Base-by-base conservation (phyloP, 1,140 invertebrate species). In the Limonius californicus region DNA sequence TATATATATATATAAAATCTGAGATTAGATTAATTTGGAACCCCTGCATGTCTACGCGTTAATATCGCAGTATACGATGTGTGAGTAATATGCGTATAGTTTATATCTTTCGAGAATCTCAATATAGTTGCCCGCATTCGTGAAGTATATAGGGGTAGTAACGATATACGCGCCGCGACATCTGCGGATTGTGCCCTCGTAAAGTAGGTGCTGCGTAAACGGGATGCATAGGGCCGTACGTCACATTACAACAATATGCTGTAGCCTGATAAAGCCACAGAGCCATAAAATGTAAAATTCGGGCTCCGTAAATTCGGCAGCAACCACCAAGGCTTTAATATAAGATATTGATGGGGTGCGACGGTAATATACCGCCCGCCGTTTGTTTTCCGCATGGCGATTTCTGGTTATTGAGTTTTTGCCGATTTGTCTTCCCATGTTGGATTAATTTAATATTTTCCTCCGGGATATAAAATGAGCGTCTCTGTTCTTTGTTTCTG, bases 291-390 rank as follows among this genome's bases (percentile, higher is more conserved):
- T 54, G 63, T 54, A 59, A 68, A 67, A 67, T 62, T 64, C 56
- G 43, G 59, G 45, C 20, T 50, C 14, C 45, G 45, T 50, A 50
- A 50, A 50, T 50, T 50, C 16, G 45, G 45, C 45, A 50, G 14
- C 45, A 18, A 18, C 20, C 20, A 50, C 45, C 27, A 60, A 54
- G 32, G 57, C 50, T 50, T 54, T 68, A 62, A 68, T 68, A 68
- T 59, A 68, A 57, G 59, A 62, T 65, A 65, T 65, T 68, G 66
- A 68, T 68, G 63, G 66, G 58, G 63, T 65, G 63, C 47, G 56
- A 65, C 60, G 57, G 64, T 65, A 68, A 65, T 68, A 65, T 63
- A 61, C 57, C 57, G 54, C 57, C 54, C 14, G 23, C 57, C 61
- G 61, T 68, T 68, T 65, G 61, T 68, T 64, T 68, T 42, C 58